These are phyloP conservation scores for Falco biarmicus DNA, from an alignment of 2,797 vertebrate genomes.

Conservation along the genomic window DNA sequence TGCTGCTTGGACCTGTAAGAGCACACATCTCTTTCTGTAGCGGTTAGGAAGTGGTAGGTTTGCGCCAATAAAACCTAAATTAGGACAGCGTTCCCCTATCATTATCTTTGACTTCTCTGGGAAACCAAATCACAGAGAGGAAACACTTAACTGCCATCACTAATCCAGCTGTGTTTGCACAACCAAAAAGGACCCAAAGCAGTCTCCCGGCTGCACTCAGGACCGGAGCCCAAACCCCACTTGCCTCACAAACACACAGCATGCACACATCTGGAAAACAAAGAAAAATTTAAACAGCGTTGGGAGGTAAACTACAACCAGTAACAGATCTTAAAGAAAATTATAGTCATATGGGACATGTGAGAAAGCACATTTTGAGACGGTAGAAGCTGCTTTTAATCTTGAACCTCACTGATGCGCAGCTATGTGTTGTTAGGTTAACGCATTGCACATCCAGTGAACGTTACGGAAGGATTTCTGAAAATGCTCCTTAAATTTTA, in stretches of 20 bases:
- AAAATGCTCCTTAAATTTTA: neutral
- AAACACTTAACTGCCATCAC: constrained; percentile 3
- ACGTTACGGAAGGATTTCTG: neutral
- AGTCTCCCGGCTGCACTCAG: neutral
- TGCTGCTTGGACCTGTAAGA: neutral
- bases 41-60: neutral
- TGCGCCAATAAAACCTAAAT: constrained; percentile 16
- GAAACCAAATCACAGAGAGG: constrained; percentile 9
- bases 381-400: neutral
- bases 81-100: constrained; percentile 37
- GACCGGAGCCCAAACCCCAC: neutral
- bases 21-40: neutral
- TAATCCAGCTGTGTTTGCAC: constrained; percentile 24
- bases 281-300: neutral
- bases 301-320: neutral
- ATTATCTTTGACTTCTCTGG: constrained; percentile 38
- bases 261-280: neutral
- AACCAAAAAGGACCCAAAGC: neutral
- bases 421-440: neutral
- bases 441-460: neutral
- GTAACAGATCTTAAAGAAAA: neutral
- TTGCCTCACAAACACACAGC: neutral
- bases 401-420: neutral
- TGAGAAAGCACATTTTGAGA: neutral
- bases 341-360: neutral